Evolutionary conservation across 35 echinoderm and acorn worm species (phyloP).

Genomic region (Lytechinus pictus): DNA sequence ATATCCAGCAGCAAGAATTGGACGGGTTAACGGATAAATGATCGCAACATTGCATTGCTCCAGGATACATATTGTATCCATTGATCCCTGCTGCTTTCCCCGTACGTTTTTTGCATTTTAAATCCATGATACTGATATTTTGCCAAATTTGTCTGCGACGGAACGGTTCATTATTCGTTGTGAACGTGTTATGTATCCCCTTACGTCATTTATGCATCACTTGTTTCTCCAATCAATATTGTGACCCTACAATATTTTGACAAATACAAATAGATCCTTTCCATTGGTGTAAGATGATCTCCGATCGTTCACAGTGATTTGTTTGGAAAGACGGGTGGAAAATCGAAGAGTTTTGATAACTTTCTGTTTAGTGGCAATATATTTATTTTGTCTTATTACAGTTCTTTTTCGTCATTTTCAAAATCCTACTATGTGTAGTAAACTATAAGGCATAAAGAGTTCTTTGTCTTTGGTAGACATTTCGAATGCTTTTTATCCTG

Average conservation of each 20-base stretch:
- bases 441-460: no score
- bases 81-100: background rate
- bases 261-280: conserved; percentile 3
- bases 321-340: no score
- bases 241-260: background rate
- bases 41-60: conserved; percentile 40
- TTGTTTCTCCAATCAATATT: background rate
- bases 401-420: no score
- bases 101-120: conserved; percentile 13
- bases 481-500: no score
- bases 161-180: background rate
- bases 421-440: no score
- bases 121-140: conserved; percentile 1
- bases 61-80: background rate
- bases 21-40: conserved; percentile 44
- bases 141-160: background rate
- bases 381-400: no score
- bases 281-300: background rate
- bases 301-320: no score
- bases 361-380: no score
- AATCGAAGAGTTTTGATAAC: no score
- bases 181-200: background rate
- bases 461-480: no score
- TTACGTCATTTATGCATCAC: conserved; percentile 12
- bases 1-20: background rate